These are phyloP conservation scores for Neomonachus schauinslandi DNA, from an alignment of 2,113 vertebrate genomes.

Conservation along the genomic window DNA sequence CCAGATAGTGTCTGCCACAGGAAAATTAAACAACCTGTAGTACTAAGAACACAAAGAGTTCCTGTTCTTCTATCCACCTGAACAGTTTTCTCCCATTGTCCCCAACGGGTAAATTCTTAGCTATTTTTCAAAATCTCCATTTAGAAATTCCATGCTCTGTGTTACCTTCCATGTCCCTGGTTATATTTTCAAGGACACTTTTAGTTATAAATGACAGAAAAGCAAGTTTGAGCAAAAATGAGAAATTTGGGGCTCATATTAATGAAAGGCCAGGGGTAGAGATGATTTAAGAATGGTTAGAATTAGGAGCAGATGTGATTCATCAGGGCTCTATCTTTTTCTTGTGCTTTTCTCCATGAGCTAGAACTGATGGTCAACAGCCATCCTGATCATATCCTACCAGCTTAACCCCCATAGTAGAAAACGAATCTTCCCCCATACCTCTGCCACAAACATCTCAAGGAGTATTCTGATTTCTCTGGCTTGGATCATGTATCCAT, in stretches of 20 bases:
- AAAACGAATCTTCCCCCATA: neutral
- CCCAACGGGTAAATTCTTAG: neutral
- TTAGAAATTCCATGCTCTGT: neutral
- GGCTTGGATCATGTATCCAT: neutral
- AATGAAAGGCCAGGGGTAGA: neutral
- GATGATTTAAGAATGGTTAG: neutral
- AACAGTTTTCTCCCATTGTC: neutral
- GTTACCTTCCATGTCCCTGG: neutral
- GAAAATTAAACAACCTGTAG: neutral
- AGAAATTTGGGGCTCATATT: neutral
- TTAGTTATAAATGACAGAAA: neutral
- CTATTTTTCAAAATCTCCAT: neutral
- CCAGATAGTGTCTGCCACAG: neutral
- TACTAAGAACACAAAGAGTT: neutral
- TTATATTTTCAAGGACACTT: neutral
- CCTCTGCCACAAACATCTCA: neutral
- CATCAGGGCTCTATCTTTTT: neutral
- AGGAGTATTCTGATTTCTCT: neutral
- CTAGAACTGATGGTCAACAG: neutral
- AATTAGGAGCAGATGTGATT: neutral
- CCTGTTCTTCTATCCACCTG: neutral
- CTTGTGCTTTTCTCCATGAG: neutral
- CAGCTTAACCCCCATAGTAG: neutral
- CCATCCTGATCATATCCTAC: neutral
- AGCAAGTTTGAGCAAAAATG: neutral